These are phyloP conservation scores for Athalia cordata DNA, from an alignment of 2,888 invertebrate species.

Conservation along the genomic window DNA sequence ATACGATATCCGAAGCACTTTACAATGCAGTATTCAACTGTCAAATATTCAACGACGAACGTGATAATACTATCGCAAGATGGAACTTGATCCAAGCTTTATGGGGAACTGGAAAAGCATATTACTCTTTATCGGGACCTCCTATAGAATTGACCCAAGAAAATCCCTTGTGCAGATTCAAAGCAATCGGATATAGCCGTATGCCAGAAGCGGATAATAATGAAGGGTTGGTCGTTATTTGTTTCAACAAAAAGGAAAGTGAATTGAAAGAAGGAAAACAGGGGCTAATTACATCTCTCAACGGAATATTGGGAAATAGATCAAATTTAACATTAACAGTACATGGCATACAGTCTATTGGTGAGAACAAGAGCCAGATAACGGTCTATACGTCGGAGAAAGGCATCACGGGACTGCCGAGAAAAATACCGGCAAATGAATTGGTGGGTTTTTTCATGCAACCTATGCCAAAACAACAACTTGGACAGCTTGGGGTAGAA, in stretches of 20 bases:
- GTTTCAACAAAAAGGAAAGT: slow-evolving; percentile 88
- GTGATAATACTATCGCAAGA: slow-evolving; percentile 93
- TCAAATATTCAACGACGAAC: slow-evolving; percentile 94
- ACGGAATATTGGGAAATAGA: slow-evolving; percentile 86
- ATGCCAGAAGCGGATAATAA: slow-evolving; percentile 92
- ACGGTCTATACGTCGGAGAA: slow-evolving; percentile 85
- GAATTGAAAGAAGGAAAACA: slow-evolving; percentile 78
- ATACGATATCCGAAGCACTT: slow-evolving; percentile 81
- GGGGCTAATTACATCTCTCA: slow-evolving; percentile 79
- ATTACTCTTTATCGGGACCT: slow-evolving; percentile 84
- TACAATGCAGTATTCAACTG: slow-evolving; percentile 86
- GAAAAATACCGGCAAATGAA: slow-evolving; percentile 84
- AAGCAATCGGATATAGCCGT: slow-evolving; percentile 94
- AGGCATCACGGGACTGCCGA: slow-evolving; percentile 78
- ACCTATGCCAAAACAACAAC: slow-evolving; percentile 82
- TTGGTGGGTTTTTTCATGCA: slow-evolving; percentile 83
- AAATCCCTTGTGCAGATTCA: slow-evolving; percentile 95
- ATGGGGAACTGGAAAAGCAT: slow-evolving; percentile 91
- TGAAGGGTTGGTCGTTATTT: slow-evolving; percentile 91
- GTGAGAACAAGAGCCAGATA: slow-evolving; percentile 86
- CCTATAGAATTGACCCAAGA: slow-evolving; percentile 90
- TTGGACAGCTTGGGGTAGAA: slow-evolving; percentile 83
- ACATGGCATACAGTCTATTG: slow-evolving; percentile 85
- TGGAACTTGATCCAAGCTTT: slow-evolving; percentile 96
- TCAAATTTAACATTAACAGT: slow-evolving; percentile 88